Evolutionary conservation across 2,888 invertebrate species (phyloP).

Genomic region (Phalangium opilio): DNA sequence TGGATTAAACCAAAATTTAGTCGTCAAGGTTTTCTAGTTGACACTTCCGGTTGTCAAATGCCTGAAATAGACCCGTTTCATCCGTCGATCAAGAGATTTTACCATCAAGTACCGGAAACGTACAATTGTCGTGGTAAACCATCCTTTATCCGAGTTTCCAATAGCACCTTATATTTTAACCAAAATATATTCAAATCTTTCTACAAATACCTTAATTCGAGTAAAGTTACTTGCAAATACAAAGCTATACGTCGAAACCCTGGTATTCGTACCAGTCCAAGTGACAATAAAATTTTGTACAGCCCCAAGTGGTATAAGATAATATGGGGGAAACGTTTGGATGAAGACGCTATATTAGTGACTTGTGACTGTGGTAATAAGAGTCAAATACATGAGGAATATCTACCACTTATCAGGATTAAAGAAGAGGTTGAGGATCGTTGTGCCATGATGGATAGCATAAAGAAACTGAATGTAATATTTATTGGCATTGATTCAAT

Average conservation of each 20-base stretch:
- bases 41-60: slow-evolving; percentile 14
- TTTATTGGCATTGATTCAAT: slow-evolving; percentile 72
- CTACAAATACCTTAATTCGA: slow-evolving; percentile 9
- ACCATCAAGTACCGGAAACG: slow-evolving; percentile 1
- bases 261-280: not conserved
- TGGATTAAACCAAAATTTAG: no score
- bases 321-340: not conserved
- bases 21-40: slow-evolving; percentile 4
- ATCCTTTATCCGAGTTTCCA: slow-evolving; percentile 7
- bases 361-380: not conserved
- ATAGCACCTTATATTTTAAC: no score
- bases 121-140: slow-evolving; percentile 9
- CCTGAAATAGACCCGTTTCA: slow-evolving; percentile 13
- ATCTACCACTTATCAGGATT: slow-evolving; percentile 9
- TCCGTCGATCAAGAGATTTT: slow-evolving; percentile 6
- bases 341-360: slow-evolving; percentile 6
- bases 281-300: slow-evolving; percentile 2
- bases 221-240: slow-evolving; percentile 10
- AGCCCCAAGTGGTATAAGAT: not conserved
- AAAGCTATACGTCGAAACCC: slow-evolving; percentile 5
- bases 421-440: slow-evolving; percentile 8
- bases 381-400: slow-evolving; percentile 1
- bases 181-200: not conserved
- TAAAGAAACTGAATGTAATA: slow-evolving; percentile 43
- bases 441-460: not conserved